These are phyloP conservation scores for Columba janthina DNA, from an alignment of 2,113 vertebrate genomes.

Conservation along the genomic window DNA sequence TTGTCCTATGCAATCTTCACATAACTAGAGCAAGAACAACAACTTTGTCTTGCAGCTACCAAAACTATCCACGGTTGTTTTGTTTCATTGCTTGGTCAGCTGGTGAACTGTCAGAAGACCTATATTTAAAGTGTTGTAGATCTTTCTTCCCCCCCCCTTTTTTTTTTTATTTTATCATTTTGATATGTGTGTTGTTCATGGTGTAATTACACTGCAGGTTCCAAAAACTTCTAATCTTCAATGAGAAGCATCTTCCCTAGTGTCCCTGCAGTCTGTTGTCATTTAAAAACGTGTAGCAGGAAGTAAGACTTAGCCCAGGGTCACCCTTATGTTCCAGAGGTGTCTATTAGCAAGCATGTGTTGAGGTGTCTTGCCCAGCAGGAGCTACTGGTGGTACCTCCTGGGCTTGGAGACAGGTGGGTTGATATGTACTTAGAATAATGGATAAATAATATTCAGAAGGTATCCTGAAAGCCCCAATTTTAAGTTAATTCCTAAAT, in stretches of 20 bases:
- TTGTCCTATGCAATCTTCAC: conserved; percentile 37
- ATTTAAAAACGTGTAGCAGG: not conserved
- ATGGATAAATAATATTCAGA: not conserved
- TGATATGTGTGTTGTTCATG: fast-evolving
- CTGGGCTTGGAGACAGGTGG: not conserved
- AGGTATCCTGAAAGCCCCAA: not conserved
- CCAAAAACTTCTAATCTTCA: not conserved
- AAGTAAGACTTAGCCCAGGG: not conserved
- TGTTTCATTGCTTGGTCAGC: not conserved
- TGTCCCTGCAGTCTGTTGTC: not conserved
- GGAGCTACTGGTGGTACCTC: not conserved
- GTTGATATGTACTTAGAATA: not conserved
- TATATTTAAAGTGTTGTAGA: not conserved
- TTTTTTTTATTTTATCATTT: not conserved
- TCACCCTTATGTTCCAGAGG: not conserved
- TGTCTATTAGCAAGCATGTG: not conserved
- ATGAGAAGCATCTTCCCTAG: not conserved
- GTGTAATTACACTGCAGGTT: not conserved
- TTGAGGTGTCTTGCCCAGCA: not conserved
- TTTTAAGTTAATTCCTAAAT: not conserved
- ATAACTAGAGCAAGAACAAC: not conserved
- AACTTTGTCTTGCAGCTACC: not conserved
- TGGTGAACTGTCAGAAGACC: not conserved
- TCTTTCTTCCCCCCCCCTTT: not conserved
- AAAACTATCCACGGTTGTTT: not conserved